Percentiles rank a stretch among this genome's conserved stretches.
Evolutionary conservation across 1,140 invertebrate genomes (phyloP).

Genomic region (Aphis gossypii): DNA sequence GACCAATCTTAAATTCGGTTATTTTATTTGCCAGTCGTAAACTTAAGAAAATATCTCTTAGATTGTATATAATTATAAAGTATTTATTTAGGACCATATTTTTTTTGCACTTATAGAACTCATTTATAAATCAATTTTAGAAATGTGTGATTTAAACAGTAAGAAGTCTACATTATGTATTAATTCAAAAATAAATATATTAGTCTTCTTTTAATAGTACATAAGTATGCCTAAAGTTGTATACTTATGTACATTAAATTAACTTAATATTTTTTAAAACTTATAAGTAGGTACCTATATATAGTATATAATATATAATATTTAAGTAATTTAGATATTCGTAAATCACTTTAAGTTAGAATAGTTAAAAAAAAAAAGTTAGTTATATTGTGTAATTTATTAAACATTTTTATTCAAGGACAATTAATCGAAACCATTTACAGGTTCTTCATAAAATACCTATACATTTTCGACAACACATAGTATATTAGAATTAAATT

Average conservation of each 20-base stretch:
- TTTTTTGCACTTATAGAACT: too few species aligned
- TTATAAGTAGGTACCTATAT: background rate
- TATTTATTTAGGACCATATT: background rate
- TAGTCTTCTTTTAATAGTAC: background rate
- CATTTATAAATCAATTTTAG: background rate
- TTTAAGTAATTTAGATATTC: background rate
- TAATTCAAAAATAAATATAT: background rate
- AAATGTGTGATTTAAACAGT: background rate
- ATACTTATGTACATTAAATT: background rate
- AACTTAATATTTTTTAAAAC: background rate
- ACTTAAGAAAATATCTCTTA: background rate
- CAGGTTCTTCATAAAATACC: background rate
- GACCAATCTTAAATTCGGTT: background rate
- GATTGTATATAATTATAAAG: background rate
- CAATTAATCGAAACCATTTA: background rate
- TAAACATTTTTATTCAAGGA: slow-evolving; percentile 25
- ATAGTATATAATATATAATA: background rate
- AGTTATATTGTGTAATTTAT: background rate
- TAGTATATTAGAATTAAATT: slow-evolving; percentile 12
- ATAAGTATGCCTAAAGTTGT: background rate
- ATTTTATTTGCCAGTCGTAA: background rate
- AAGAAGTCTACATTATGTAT: background rate
- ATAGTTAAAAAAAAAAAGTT: too few species aligned
- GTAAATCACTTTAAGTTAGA: background rate
- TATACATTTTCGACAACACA: background rate